Evolutionary conservation across 30 jellyfish, hydroid and myxozoan genomes (phyloP).

Genomic region (Pseudorhiza aurosa): DNA sequence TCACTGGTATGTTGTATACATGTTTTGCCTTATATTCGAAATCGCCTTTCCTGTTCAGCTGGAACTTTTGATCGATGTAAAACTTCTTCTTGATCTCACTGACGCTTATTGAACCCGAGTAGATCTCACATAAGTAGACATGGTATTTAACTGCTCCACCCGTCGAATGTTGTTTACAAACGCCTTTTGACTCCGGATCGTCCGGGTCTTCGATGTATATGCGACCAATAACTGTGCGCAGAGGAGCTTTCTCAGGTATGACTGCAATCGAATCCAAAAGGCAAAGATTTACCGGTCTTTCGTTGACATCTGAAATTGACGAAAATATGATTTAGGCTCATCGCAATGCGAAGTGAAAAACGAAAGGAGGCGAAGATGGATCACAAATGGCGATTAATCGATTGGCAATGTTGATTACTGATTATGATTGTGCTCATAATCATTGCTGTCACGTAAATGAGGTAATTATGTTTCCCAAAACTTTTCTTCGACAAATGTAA

Average conservation of each 20-base stretch:
- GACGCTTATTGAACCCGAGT: conserved; percentile 7
- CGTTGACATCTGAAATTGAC: conserved; percentile 64
- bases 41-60: conserved; percentile 34
- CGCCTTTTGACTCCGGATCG: conserved; percentile 54
- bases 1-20: conserved; percentile 35
- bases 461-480: no score
- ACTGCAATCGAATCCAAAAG: conserved; percentile 17
- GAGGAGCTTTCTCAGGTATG: conserved; percentile 50
- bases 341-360: no score
- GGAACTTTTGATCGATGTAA: conserved; percentile 31
- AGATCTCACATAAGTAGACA: conserved; percentile 36
- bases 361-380: no score
- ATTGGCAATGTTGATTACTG: no score
- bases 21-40: conserved; percentile 11
- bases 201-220: conserved; percentile 73
- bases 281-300: conserved; percentile 57
- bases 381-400: no score
- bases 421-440: no score
- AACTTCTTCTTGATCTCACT: conserved; percentile 24
- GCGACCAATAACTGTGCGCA: conserved; percentile 47
- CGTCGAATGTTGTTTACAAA: conserved; percentile 14
- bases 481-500: no score
- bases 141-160: background rate
- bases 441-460: no score
- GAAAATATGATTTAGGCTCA: no score